These are phyloP conservation scores for Clupea harengus DNA, from an alignment of 2,113 vertebrate species.

Conservation along the genomic window DNA sequence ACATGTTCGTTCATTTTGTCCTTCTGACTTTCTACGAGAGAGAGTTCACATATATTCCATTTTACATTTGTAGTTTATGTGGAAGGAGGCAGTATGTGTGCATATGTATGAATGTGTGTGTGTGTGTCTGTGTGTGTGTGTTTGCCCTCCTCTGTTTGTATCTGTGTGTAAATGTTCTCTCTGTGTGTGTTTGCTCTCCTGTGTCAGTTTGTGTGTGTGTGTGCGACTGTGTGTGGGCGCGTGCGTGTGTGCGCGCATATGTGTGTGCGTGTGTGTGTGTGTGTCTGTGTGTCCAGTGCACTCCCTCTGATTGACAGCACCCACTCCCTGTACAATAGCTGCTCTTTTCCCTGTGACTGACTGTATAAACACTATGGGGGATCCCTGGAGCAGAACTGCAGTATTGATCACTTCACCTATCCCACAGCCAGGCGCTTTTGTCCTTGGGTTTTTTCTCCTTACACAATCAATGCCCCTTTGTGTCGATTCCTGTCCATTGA, in stretches of 20 bases:
- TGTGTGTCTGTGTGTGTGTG: conserved; percentile 1
- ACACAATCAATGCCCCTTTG: conserved; percentile 76
- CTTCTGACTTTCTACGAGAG: too few species aligned
- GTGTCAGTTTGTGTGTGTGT: conserved; percentile 21
- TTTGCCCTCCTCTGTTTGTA: too few species aligned
- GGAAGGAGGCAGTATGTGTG: neutral
- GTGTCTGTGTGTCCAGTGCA: conserved; percentile 17
- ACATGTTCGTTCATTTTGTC: too few species aligned
- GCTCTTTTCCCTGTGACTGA: conserved; percentile 65
- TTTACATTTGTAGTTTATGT: too few species aligned
- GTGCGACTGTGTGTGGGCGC: conserved; percentile 19
- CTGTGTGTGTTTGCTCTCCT: neutral
- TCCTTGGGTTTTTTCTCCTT: conserved; percentile 60
- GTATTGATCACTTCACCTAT: conserved; percentile 71
- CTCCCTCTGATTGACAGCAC: conserved; percentile 59
- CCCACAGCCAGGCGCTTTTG: conserved; percentile 66
- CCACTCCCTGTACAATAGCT: conserved; percentile 60
- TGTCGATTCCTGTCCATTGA: conserved; percentile 70
- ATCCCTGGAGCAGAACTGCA: conserved; percentile 69
- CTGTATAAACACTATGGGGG: conserved; percentile 71
- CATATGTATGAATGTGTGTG: neutral
- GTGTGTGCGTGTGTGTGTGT: conserved; percentile 23
- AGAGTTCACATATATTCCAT: too few species aligned
- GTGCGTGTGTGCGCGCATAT: neutral
- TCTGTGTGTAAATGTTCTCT: neutral